A percentile compares a stretch with the other conserved stretches of the same genome.
phyloP scores from a whole-genome alignment of 2,113 vertebrate species.

The Sander vitreus region DNA sequence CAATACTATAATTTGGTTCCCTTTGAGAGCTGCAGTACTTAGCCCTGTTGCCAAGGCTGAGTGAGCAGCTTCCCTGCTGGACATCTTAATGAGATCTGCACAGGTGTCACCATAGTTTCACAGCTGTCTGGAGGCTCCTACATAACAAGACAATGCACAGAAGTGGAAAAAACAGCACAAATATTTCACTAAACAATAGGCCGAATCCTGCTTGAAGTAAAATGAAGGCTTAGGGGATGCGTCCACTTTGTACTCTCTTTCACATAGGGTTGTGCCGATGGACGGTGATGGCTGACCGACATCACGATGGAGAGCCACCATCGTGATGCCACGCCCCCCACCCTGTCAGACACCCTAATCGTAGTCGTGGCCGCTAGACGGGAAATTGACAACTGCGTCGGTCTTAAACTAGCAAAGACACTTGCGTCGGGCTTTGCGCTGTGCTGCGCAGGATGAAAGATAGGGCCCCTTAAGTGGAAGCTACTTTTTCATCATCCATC shows the following conservation, averaged over 20 bases:
- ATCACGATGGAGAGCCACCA: too few species aligned
- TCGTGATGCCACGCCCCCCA: too few species aligned
- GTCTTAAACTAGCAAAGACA: too few species aligned
- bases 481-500: too few species aligned
- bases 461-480: too few species aligned
- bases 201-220: slow-evolving; percentile 20
- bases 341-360: too few species aligned
- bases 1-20: slow-evolving; percentile 64
- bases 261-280: too few species aligned
- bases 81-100: slow-evolving; percentile 76
- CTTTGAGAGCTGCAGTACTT: slow-evolving; percentile 63
- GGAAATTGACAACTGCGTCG: too few species aligned
- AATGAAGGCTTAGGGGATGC: not conserved
- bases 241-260: not conserved
- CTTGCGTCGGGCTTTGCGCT: too few species aligned
- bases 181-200: slow-evolving; percentile 27
- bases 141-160: slow-evolving; percentile 50
- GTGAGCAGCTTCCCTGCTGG: slow-evolving; percentile 60
- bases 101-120: slow-evolving; percentile 79
- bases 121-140: slow-evolving; percentile 64
- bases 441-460: too few species aligned
- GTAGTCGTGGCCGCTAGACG: too few species aligned
- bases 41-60: slow-evolving; percentile 71
- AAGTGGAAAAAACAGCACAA: slow-evolving; percentile 33
- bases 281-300: too few species aligned